Evolutionary conservation across 2,888 invertebrate genomes (phyloP).

Genomic region (Caenorhabditis angaria): DNA sequence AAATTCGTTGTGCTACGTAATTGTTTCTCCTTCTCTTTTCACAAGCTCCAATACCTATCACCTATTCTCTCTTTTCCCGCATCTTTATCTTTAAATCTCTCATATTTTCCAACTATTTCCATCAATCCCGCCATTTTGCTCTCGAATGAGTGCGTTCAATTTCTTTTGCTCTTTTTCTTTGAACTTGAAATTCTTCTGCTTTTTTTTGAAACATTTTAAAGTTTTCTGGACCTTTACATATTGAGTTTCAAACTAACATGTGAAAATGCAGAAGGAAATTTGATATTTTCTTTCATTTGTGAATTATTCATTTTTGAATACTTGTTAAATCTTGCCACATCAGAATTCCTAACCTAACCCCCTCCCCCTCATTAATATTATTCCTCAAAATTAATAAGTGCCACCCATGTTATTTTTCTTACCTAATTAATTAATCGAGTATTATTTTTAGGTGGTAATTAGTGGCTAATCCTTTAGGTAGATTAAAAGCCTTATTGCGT

Average conservation of each 20-base stretch:
- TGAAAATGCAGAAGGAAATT: no score
- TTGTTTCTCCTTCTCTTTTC: not conserved
- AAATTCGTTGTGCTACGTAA: not conserved
- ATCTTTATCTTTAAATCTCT: constrained; percentile 10
- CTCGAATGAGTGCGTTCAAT: not conserved
- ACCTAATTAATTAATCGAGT: not conserved
- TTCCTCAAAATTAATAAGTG: not conserved
- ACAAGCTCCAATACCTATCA: constrained; percentile 1
- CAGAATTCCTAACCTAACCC: no score
- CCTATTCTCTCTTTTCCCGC: not conserved
- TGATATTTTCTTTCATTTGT: no score
- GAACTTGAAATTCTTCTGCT: not conserved
- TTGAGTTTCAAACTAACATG: no score
- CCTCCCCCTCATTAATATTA: no score
- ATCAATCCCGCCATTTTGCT: not conserved
- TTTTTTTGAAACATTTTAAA: not conserved
- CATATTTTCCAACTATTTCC: not conserved
- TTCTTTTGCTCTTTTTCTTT: not conserved
- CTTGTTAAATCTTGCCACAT: no score
- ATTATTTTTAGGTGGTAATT: no score
- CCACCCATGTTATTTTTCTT: not conserved
- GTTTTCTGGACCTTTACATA: no score
- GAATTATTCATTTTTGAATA: no score
- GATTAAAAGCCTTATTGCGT: not conserved
- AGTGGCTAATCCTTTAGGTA: not conserved